Evolutionary conservation across 2,797 vertebrate genomes (phyloP).

Genomic region (Eremophila alpestris): DNA sequence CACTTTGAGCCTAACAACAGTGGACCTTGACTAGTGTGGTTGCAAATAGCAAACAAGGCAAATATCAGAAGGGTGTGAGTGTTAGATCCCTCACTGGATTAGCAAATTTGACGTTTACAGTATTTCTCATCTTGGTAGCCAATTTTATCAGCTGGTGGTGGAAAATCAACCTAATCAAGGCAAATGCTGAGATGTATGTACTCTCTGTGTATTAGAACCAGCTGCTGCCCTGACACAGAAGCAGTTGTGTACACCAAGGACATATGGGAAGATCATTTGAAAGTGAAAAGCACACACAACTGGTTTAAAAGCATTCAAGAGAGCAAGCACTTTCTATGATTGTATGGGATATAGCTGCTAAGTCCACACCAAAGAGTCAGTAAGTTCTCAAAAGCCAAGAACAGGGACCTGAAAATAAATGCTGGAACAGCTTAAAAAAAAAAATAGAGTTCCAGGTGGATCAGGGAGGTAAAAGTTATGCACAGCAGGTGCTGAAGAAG

Average conservation of each 20-base stretch:
- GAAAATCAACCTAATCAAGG: not conserved
- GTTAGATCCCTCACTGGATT: not conserved
- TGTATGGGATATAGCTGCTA: not conserved
- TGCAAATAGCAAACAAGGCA: not conserved
- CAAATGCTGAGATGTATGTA: not conserved
- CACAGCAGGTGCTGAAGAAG: not conserved
- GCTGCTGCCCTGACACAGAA: not conserved
- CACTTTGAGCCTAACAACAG: not conserved
- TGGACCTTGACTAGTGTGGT: not conserved
- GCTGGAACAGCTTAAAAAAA: not conserved
- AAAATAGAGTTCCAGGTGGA: not conserved
- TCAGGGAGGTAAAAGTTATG: not conserved
- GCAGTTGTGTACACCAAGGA: not conserved
- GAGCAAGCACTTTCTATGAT: not conserved
- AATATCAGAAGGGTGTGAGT: not conserved
- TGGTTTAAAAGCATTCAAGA: not conserved
- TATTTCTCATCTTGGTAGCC: not conserved
- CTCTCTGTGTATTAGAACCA: not conserved
- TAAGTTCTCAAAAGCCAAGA: not conserved
- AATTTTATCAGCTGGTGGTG: not conserved
- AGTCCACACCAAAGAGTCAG: not conserved
- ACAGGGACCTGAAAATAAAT: not conserved
- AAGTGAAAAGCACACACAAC: not conserved
- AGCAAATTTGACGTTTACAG: not conserved
- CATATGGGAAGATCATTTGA: not conserved